These are phyloP conservation scores for Callorhinus ursinus DNA, from an alignment of 2,113 vertebrate genomes.

Conservation along the genomic window DNA sequence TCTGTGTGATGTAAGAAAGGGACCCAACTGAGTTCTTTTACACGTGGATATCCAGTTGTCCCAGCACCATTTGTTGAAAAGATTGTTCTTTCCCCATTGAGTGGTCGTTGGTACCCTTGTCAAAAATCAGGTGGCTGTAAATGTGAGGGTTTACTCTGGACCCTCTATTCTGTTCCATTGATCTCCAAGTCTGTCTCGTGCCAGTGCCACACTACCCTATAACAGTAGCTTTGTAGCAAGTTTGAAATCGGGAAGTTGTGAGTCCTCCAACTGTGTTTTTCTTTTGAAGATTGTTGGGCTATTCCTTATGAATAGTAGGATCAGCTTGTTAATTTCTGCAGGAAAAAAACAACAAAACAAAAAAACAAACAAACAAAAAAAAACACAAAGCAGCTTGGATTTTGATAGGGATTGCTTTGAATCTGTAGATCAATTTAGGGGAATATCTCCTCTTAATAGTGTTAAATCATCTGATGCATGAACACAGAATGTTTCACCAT, in stretches of 20 bases:
- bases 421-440: neutral
- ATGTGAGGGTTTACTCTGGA: neutral
- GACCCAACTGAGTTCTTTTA: no score
- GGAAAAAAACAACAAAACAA: neutral
- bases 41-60: no score
- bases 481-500: neutral
- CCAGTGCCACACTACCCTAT: fast-evolving
- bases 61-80: no score
- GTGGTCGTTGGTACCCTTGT: neutral
- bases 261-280: neutral
- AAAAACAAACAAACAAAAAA: neutral
- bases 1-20: no score
- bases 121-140: neutral
- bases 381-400: neutral
- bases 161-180: fast-evolving
- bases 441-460: neutral
- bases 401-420: neutral
- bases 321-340: neutral
- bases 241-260: neutral
- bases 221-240: neutral
- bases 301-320: neutral
- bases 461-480: neutral
- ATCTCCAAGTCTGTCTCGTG: neutral
- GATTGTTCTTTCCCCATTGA: fast-evolving
- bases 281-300: neutral